Base-by-base conservation (phyloP, 2,888 invertebrate species). In the Polydrusus cervinus region DNA sequence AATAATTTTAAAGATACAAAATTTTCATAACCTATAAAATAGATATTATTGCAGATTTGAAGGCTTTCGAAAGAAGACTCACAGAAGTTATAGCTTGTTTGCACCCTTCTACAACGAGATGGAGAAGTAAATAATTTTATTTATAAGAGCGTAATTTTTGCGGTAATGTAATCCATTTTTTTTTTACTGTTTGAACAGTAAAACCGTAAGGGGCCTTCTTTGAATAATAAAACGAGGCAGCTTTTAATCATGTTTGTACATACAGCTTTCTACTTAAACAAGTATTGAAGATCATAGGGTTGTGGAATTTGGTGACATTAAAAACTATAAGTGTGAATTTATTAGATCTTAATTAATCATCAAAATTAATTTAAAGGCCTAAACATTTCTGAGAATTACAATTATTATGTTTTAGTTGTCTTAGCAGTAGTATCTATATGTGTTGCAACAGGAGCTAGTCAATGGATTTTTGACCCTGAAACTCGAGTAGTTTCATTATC, bases 71-170 rank as follows among this genome's bases (percentile, higher is more conserved):
- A 88, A 92, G 98, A 79, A 92, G 99, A 69, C 89, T 99, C 25
- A 99, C 98, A 0, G 99, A 99, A 90, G 98, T 99, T 14, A 97
- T 99, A 85, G 94, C 96, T 80, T 96, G 97, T 86, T 91, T 98
- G 81, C 96, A 97, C 86, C 99, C 99, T 43, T 93, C 96, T 60
- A 97, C 98, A 67, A 92, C 94, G 82, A 91, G 97, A 88, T 99
- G 99, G 99, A 92, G 98, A 91, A 93, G 97, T 97, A 91, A 90
- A 91, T 89, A 78, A 34, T 34, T n/a, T 45, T 13, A 55, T 43
- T 75, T 61, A 71, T 43, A 69, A 20, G 9, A 57, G 20, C 25
- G 30, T 60, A 57, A 8, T 43, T 47, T 18, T 25, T 38, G 40
- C 38, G 49, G 40, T 49, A 30, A 62, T 16, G 16, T 49, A 18